phyloP scores from a whole-genome alignment of 2,797 vertebrate species.

The Antrozous pallidus region DNA sequence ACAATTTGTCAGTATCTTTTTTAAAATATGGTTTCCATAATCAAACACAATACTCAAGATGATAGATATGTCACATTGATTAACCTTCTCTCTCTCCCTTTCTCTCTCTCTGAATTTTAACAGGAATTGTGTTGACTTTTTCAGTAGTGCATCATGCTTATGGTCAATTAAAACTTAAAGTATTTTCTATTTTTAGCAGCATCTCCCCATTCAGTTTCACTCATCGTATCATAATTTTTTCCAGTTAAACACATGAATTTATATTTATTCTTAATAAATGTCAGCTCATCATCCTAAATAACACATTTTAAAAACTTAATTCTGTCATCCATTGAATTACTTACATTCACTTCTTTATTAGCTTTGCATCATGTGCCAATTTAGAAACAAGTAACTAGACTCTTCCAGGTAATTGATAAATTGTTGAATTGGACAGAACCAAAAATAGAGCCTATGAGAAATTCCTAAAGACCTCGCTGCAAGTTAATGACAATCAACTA shows the following conservation, averaged over 20 bases:
- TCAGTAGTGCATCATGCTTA: background rate
- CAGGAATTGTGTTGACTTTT: background rate
- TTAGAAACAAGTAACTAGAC: slow-evolving; percentile 41
- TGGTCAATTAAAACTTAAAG: slow-evolving; percentile 31
- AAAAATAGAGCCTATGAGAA: slow-evolving; percentile 49
- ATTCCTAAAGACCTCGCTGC: background rate
- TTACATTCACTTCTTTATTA: slow-evolving; percentile 29
- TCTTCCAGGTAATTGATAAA: slow-evolving; percentile 34
- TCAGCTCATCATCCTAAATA: slow-evolving; percentile 51
- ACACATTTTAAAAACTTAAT: slow-evolving; percentile 56
- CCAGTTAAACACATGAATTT: slow-evolving; percentile 50
- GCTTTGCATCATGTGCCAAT: slow-evolving; percentile 35
- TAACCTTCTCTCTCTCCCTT: background rate
- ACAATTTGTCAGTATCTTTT: background rate
- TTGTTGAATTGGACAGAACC: slow-evolving; percentile 49
- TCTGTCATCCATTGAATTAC: slow-evolving; percentile 41
- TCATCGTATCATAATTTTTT: background rate
- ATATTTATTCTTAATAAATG: slow-evolving; percentile 60
- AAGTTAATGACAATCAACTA: slow-evolving; percentile 44
- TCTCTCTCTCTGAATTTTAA: background rate
- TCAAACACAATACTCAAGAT: background rate
- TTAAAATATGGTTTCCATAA: slow-evolving; percentile 5
- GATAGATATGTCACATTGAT: background rate
- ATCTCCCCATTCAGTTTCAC: background rate
- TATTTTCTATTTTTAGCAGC: background rate